Base-by-base conservation (phyloP, 2,797 vertebrate genomes). In the Callimico goeldii region DNA sequence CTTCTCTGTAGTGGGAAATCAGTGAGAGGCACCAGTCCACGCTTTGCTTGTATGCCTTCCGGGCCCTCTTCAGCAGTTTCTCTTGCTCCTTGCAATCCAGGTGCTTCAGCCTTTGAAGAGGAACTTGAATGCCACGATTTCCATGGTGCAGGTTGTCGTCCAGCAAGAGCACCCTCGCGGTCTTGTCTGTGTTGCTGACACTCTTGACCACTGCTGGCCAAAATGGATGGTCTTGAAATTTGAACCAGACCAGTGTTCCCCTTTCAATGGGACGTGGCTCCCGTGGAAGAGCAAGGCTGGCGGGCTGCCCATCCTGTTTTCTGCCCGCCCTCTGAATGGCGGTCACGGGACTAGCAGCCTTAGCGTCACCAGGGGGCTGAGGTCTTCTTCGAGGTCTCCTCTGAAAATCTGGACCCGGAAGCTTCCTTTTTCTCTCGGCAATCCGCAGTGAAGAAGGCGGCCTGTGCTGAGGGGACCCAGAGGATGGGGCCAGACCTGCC, bases 131-230 rank as follows among this genome's bases (percentile, higher is more conserved):
- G 83, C 98, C 84, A 19, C 97, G 98, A 90, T 77, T 97, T 6
- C 79, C 90, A 2, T 0, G 1, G 0, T 39, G 90, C 17, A 98
- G 95, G 26, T 85, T 82, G 19, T 98, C 95, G 26, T 99, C 99
- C 48, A 99, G 98, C n/a, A 99, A 98, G 39, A 99, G 82, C 83
- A 99, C 98, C 15, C 98, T 99, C 2, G 99, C 99, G 72, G 98
- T 99, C 72, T 97, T 98, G 14, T 95, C 95, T 28, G 98, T 99
- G 64, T 75, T 91, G 92, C 98, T 98, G 77, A 99, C 98, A 1
- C 97, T 98, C 97, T 99, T 99, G 0, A 99, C 99, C 99, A 99
- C 97, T 0, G 99, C 99, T 5, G 99, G 99, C 99, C 99, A 99
- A 79, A 98, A 99, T 0, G 99, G 99, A 85, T 98, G 99, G 12